Conservation (phyloP, 2,113 vertebrate species). For the Naja naja region DNA sequence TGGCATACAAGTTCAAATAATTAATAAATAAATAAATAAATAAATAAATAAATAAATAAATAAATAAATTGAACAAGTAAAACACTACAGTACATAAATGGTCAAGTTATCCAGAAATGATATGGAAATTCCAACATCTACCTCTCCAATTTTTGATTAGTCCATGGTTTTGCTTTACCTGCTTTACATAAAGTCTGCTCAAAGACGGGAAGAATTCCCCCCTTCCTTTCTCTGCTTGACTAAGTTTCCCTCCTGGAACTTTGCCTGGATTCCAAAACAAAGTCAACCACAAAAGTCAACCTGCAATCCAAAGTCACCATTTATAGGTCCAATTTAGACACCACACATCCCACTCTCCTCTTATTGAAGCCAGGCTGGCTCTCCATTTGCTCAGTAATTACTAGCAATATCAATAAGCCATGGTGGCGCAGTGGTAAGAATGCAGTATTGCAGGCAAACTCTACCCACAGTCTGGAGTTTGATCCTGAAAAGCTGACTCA, state of each 20-base stretch:
- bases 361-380: background rate
- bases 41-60: too few species aligned
- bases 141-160: background rate
- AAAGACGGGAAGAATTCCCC: background rate
- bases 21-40: too few species aligned
- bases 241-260: background rate
- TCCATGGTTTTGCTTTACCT: background rate
- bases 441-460: too few species aligned
- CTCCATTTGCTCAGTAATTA: slow-evolving; percentile 32
- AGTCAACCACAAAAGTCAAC: background rate
- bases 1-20: too few species aligned
- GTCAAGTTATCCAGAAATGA: background rate
- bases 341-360: too few species aligned
- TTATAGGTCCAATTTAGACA: background rate
- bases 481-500: too few species aligned
- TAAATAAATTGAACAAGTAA: background rate
- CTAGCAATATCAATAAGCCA: slow-evolving; percentile 53
- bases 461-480: too few species aligned
- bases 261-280: background rate
- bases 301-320: background rate
- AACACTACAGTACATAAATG: background rate
- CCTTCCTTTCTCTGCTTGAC: background rate
- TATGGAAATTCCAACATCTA: background rate
- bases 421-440: too few species aligned
- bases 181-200: background rate